Base-by-base conservation (phyloP, 2,797 vertebrate genomes). In the Selene dorsalis region DNA sequence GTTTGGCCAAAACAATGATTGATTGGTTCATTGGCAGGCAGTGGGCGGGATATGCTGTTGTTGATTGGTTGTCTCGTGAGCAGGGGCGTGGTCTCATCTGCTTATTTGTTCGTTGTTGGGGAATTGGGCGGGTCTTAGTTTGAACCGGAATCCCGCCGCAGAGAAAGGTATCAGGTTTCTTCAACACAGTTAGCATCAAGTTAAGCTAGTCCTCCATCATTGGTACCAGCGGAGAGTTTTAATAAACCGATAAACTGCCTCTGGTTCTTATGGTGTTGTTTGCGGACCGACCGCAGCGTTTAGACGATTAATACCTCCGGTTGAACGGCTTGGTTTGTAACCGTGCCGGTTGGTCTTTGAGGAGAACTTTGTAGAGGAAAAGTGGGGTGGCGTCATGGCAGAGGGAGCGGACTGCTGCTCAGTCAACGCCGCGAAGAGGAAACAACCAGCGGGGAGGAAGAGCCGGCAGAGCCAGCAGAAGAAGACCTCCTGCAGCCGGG, bases 121-220 rank as follows among this genome's bases (percentile, higher is more conserved):
- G 0, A 0, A 20, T 32, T 57, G 58, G 88, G 87, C 72, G 84
- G 45, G 6, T 72, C 30, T 55, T 0, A 0, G 16, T 89, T 90
- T 84, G 63, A 91, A 91, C 71, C 0, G 0, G 45, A 35, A 5
- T 89, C 84, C 83, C 85, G 91, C 88, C 41, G 56, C 69, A 30
- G 22, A 32, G 2, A n/a, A 4, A 43, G 16, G 84, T 80, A 58
- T 88, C 88, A 39, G 32, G 24, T 85, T 89, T 80, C 84, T 13
- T 7, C 12, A 9, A 50, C 6, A 35, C 53, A 53, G 77, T 82
- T 81, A 73, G 55, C n/a, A 53, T 39, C 16, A 55, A 67, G 73
- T 68, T 69, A 73, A 77, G 43, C n/a, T 69, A 57, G 0, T 4
- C 61, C 14, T 66, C 35, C 69, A 22, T 73, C 71, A 39, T n/a